Evolutionary conservation across 2,888 invertebrate genomes (phyloP).

Genomic region (Monochamus alternatus): DNA sequence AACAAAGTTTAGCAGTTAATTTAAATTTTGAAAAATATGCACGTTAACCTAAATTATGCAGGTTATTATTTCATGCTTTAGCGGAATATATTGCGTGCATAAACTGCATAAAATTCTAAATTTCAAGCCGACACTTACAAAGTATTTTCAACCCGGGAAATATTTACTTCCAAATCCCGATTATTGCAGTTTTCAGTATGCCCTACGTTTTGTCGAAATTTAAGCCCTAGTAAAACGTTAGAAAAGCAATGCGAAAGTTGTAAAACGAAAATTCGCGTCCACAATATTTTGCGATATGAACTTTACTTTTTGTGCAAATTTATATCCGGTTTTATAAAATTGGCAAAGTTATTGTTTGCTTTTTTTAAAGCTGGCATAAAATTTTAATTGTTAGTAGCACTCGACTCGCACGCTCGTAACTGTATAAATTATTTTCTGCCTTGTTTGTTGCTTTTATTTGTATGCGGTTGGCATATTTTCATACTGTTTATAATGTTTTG

Average conservation of each 20-base stretch:
- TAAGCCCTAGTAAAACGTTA: background rate
- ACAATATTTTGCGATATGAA: constrained; percentile 22
- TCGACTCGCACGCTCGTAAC: constrained; percentile 34
- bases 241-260: background rate
- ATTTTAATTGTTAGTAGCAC: constrained; percentile 41
- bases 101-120: too few relatives aligned
- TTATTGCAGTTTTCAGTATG: too few relatives aligned
- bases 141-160: too few relatives aligned
- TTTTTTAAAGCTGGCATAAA: constrained; percentile 39
- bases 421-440: constrained; percentile 39
- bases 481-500: constrained; percentile 25
- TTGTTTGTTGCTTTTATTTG: constrained; percentile 36
- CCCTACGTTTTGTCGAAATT: background rate
- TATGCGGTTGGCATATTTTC: constrained; percentile 35
- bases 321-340: constrained; percentile 33
- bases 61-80: too few relatives aligned
- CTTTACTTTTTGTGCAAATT: constrained; percentile 24
- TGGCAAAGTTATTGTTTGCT: constrained; percentile 35
- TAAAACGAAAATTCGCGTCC: background rate
- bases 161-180: too few relatives aligned
- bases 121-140: too few relatives aligned
- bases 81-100: too few relatives aligned
- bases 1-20: background rate
- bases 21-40: too few relatives aligned
- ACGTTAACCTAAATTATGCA: too few relatives aligned